A percentile compares a stretch with the other conserved stretches of the same genome.
These are phyloP conservation scores for Belonocnema kinseyi DNA, from an alignment of 1,140 invertebrate species.

Conservation along the genomic window DNA sequence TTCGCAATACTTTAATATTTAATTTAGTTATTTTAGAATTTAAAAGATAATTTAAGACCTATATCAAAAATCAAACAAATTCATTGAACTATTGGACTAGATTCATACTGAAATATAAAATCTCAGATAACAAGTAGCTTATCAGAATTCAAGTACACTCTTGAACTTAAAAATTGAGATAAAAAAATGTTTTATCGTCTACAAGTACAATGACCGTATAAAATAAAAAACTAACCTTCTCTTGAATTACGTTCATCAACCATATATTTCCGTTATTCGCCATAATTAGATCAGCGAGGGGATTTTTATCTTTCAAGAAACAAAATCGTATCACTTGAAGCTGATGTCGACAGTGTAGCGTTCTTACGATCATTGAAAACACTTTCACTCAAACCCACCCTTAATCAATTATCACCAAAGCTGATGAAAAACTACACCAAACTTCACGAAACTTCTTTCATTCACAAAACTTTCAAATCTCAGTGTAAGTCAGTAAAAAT, in stretches of 20 bases:
- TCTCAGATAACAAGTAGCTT: slow-evolving; percentile 10
- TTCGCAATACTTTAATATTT: no score
- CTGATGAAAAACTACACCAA: background rate
- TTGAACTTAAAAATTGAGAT: slow-evolving; percentile 12
- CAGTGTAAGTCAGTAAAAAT: background rate
- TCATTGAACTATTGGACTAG: background rate
- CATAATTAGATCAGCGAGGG: background rate
- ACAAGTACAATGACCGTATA: slow-evolving; percentile 9
- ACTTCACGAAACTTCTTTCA: no score
- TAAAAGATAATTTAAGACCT: no score
- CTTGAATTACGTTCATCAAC: background rate
- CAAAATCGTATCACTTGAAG: slow-evolving; percentile 20
- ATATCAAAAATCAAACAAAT: background rate
- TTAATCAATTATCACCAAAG: slow-evolving; percentile 6
- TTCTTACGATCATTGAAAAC: slow-evolving; percentile 25
- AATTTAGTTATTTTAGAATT: no score
- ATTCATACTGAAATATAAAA: background rate
- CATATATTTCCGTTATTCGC: background rate
- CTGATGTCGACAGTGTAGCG: background rate
- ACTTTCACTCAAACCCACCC: slow-evolving; percentile 1
- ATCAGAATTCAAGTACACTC: slow-evolving; percentile 10
- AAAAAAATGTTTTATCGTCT: slow-evolving; percentile 4
- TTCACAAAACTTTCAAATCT: no score
- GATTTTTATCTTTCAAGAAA: slow-evolving; percentile 11
- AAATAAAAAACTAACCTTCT: slow-evolving; percentile 5